Base-by-base conservation (phyloP, 1,140 invertebrate species). In the Formica selysi region DNA sequence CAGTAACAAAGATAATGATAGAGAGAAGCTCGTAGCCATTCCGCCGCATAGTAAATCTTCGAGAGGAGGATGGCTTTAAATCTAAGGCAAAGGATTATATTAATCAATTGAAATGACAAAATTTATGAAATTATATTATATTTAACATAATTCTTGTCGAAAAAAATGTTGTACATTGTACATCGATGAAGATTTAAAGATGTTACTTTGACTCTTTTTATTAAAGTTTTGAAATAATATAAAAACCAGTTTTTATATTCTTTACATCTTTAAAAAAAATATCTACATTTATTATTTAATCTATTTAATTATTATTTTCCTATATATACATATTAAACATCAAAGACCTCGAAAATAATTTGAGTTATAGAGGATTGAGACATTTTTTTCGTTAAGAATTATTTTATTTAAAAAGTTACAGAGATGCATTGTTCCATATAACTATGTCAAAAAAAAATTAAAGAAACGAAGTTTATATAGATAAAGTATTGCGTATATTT, bases 1-100 rank as follows among this genome's bases (percentile, higher is more conserved):
- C 26, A 7, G n/a, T 26, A 26, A 22, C 8, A 89, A 87, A 26
- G 7, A 48, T 0, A 57, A 87, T 22, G 88, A 88, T 22, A 76
- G 83, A 11, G 71, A 86, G n/a, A 91, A 88, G 62, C 67, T 92
- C 3, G 74, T 91, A 4, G 86, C 85, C 13, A 19, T 89, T 19
- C 87, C 85, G 22, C 89, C 91, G 0, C 81, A 76, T 22, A 73
- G 6, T n/a, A 92, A 38, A 54, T 91, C 91, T 2, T 86, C 91
- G 1, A 87, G 57, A 76, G 86, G 85, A n/a, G 92, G 89, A 5
- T 92, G 90, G 91, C 68, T 92, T 29, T 92, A 57, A 87, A 59
- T 3, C 8, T n/a, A 41, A 41, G 11, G 22, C 7, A 44, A 67
- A 67, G 4, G 4, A 65, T 36, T 38, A 62, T 29, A 62, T 65